A percentile compares a stretch with the other conserved stretches of the same genome.
These are phyloP conservation scores for Macrostomum lignano DNA, from an alignment of 1,140 invertebrate genomes.

Conservation along the genomic window DNA sequence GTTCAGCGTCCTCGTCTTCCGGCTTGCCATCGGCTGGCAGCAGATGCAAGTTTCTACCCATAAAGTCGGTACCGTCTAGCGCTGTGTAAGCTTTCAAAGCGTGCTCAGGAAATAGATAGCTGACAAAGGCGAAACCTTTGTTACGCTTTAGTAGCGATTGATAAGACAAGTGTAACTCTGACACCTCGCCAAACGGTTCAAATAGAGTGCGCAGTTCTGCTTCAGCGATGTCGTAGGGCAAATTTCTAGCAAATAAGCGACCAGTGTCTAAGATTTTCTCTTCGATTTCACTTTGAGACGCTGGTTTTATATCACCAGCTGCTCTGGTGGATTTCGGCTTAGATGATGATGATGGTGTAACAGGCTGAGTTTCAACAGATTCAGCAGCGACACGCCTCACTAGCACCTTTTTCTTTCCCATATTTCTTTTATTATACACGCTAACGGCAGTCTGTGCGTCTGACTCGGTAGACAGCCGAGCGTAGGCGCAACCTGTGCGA, in stretches of 20 bases:
- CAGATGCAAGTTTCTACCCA: slow-evolving; percentile 66
- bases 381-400: too few relatives aligned
- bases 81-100: slow-evolving; percentile 56
- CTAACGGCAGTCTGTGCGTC: too few relatives aligned
- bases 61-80: slow-evolving; percentile 44
- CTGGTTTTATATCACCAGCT: too few relatives aligned
- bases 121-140: slow-evolving; percentile 80
- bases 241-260: slow-evolving; percentile 68
- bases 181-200: slow-evolving; percentile 12
- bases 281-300: too few relatives aligned
- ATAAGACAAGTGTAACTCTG: slow-evolving; percentile 64
- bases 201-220: slow-evolving; percentile 55
- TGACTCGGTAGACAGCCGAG: too few relatives aligned
- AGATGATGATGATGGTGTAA: too few relatives aligned
- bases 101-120: slow-evolving; percentile 76
- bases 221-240: slow-evolving; percentile 59
- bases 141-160: slow-evolving; percentile 44
- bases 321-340: too few relatives aligned
- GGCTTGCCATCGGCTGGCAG: slow-evolving; percentile 51
- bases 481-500: too few relatives aligned
- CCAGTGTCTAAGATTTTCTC: slow-evolving; percentile 37
- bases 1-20: slow-evolving; percentile 25
- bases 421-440: too few relatives aligned
- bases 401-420: too few relatives aligned
- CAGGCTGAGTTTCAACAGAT: too few relatives aligned